Percentiles rank a stretch among this genome's conserved stretches.
These are phyloP conservation scores for Dysmachus trigonus DNA, from an alignment of 2,888 invertebrate genomes.

Conservation along the genomic window DNA sequence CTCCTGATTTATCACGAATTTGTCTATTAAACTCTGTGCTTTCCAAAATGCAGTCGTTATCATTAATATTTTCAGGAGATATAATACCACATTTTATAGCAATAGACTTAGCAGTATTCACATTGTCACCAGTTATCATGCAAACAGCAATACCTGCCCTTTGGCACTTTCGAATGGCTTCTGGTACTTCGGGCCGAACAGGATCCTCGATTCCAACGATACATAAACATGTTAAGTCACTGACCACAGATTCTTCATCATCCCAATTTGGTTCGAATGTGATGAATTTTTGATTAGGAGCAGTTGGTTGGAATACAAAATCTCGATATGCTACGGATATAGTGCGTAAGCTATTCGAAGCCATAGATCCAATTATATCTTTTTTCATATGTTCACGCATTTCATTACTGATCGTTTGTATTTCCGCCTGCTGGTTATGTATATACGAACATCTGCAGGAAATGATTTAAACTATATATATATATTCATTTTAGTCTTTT, in stretches of 20 bases:
- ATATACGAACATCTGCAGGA: slow-evolving; percentile 87
- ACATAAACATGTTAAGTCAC: slow-evolving; percentile 92
- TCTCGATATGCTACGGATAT: slow-evolving; percentile 95
- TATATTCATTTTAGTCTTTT: too few species aligned
- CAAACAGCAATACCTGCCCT: slow-evolving; percentile 97
- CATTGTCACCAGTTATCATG: slow-evolving; percentile 99
- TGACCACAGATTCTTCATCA: slow-evolving; percentile 92
- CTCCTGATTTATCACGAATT: slow-evolving; percentile 87
- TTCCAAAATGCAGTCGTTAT: slow-evolving; percentile 72
- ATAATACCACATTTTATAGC: slow-evolving; percentile 97
- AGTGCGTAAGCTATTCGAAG: slow-evolving; percentile 93
- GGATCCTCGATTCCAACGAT: slow-evolving; percentile 99
- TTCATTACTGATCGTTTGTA: slow-evolving; percentile 90
- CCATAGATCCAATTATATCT: slow-evolving; percentile 98
- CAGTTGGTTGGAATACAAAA: slow-evolving; percentile 90
- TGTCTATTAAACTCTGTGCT: slow-evolving; percentile 97
- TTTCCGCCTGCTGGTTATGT: slow-evolving; percentile 89
- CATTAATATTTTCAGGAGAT: slow-evolving; percentile 91
- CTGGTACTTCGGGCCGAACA: slow-evolving; percentile 94
- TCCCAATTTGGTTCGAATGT: slow-evolving; percentile 96
- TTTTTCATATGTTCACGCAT: slow-evolving; percentile 92
- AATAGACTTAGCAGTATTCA: slow-evolving; percentile 98
- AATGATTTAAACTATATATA: not conserved
- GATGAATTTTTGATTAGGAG: slow-evolving; percentile 86
- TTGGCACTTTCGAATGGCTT: slow-evolving; percentile 95